Evolutionary conservation across 2,113 vertebrate species (phyloP).

Genomic region (Cisticola juncidis): DNA sequence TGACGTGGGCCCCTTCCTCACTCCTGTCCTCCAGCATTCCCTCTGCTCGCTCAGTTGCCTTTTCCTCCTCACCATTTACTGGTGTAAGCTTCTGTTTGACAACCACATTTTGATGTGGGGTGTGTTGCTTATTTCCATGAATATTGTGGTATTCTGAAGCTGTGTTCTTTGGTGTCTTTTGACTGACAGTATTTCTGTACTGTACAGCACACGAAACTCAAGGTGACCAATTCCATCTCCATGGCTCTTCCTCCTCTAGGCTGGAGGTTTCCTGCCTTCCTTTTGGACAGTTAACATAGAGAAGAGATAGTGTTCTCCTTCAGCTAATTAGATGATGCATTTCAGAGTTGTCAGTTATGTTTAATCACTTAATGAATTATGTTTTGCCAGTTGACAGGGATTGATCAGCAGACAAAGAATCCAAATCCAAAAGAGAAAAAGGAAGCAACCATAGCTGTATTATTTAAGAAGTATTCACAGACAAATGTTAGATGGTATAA

Average conservation of each 20-base stretch:
- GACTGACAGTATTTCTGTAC: background rate
- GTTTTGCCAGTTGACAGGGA: background rate
- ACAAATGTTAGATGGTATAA: background rate
- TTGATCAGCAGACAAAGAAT: background rate
- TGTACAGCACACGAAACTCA: background rate
- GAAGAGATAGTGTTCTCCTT: background rate
- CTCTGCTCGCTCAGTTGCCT: background rate
- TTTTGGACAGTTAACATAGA: background rate
- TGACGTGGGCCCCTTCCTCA: accelerated
- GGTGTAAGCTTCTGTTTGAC: background rate
- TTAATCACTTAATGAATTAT: conserved; percentile 25
- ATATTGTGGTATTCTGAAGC: background rate
- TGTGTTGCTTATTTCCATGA: background rate
- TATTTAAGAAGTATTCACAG: background rate
- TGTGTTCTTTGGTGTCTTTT: background rate
- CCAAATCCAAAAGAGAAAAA: background rate
- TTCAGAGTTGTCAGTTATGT: conserved; percentile 1
- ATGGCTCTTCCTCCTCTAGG: background rate
- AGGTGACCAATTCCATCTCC: background rate
- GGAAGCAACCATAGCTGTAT: background rate
- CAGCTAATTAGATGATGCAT: background rate
- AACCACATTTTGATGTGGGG: background rate
- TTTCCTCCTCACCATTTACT: background rate
- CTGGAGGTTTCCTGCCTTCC: background rate
- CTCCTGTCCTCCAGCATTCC: background rate